phyloP scores from a whole-genome alignment of 2,888 invertebrate genomes.

The Agrochola macilenta region DNA sequence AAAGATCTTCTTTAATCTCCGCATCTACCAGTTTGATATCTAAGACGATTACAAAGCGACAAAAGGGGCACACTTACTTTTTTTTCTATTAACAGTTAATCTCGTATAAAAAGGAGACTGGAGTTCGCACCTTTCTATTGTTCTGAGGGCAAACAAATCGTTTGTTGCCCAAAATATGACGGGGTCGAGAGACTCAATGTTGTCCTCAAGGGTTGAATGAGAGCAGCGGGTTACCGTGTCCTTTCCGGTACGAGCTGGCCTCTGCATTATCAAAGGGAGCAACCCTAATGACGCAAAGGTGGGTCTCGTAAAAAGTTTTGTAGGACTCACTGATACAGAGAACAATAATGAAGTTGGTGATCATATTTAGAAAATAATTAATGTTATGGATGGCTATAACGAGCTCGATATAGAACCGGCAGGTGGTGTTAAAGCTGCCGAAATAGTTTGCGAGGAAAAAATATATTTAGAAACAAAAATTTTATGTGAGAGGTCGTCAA shows the following conservation, averaged over 20 bases:
- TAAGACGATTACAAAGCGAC: constrained; percentile 87
- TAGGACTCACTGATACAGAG: constrained; percentile 50
- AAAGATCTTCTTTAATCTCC: constrained; percentile 81
- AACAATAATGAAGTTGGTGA: constrained; percentile 50
- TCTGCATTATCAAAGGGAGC: constrained; percentile 83
- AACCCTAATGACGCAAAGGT: constrained; percentile 80
- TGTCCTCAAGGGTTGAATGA: constrained; percentile 86
- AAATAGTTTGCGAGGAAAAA: constrained; percentile 57
- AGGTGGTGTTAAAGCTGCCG: constrained; percentile 48
- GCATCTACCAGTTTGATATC: constrained; percentile 84
- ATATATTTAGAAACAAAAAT: constrained; percentile 57
- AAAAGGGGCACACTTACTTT: constrained; percentile 82
- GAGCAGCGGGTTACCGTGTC: constrained; percentile 87
- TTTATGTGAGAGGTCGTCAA: constrained; percentile 65
- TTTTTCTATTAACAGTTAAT: constrained; percentile 86
- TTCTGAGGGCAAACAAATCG: constrained; percentile 90
- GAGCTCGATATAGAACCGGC: constrained; percentile 33
- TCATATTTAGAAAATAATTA: constrained; percentile 35
- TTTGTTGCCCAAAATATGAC: constrained; percentile 85
- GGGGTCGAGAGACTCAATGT: constrained; percentile 83
- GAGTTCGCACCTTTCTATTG: constrained; percentile 87
- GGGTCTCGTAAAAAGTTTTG: constrained; percentile 76
- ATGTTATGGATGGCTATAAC: constrained; percentile 33
- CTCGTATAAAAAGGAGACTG: constrained; percentile 74
- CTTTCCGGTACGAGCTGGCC: constrained; percentile 83